phyloP scores from a whole-genome alignment of 2,797 vertebrate genomes.

The Molossus molossus region DNA sequence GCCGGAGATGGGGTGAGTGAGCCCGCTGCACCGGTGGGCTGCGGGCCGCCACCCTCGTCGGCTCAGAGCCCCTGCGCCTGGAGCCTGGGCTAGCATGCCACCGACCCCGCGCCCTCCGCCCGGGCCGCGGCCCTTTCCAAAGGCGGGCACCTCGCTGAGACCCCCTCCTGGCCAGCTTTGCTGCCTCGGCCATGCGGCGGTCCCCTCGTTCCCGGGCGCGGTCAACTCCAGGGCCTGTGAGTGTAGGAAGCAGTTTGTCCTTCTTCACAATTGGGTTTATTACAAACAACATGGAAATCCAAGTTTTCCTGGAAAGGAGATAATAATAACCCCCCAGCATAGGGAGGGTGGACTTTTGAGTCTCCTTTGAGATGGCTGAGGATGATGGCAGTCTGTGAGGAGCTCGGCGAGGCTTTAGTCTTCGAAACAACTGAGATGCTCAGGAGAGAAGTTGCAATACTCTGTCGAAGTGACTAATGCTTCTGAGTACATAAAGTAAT shows the following conservation, averaged over 20 bases:
- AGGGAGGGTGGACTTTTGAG: not conserved
- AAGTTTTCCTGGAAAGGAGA: conserved; percentile 79
- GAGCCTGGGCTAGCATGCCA: not conserved
- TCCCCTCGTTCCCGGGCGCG: not conserved
- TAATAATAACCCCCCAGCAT: not conserved
- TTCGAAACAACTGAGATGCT: not conserved
- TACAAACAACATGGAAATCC: conserved; percentile 16
- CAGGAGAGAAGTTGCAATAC: conserved; percentile 63
- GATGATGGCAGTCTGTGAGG: not conserved
- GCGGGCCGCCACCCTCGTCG: not conserved
- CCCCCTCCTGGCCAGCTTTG: not conserved
- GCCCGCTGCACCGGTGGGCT: not conserved
- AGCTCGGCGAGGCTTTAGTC: conserved; percentile 16
- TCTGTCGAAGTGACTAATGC: conserved; percentile 68
- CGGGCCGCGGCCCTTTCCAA: not conserved
- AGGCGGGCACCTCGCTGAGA: not conserved
- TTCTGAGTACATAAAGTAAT: conserved; percentile 63
- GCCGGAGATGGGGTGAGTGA: conserved; percentile 90
- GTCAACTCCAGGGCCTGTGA: conserved; percentile 67
- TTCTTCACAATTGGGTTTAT: not conserved
- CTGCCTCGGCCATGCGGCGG: not conserved
- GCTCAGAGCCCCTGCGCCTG: not conserved
- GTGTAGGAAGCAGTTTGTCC: conserved; percentile 33
- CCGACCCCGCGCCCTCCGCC: not conserved
- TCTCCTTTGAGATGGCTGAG: not conserved